A percentile compares a stretch with the other conserved stretches of the same genome.
Evolutionary conservation across 2,797 vertebrate genomes (phyloP).

Genomic region (Synanceia verrucosa): DNA sequence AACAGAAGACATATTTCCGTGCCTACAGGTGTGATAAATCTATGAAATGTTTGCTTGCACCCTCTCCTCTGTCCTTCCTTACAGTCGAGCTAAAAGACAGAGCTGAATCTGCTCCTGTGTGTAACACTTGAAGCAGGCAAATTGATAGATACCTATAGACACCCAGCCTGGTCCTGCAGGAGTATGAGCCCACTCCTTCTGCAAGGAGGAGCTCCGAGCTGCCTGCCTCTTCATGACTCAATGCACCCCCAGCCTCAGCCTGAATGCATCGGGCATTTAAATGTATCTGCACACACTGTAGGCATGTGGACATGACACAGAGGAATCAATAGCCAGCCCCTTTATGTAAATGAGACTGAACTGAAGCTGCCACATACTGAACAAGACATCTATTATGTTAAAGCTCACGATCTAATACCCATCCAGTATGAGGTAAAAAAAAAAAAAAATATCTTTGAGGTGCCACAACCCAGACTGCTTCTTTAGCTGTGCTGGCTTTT

Average conservation of each 20-base stretch:
- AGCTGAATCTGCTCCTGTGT: neutral
- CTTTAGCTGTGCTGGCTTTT: constrained; percentile 4
- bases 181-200: constrained; percentile 29
- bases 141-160: constrained; percentile 5
- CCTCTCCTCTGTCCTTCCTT: neutral
- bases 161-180: constrained; percentile 15
- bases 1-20: neutral
- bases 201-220: constrained; percentile 44
- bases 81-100: neutral
- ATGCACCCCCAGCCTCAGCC: constrained; percentile 62
- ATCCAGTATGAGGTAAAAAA: constrained; percentile 14
- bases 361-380: constrained; percentile 24
- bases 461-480: constrained; percentile 2
- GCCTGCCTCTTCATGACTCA: constrained; percentile 51
- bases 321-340: constrained; percentile 64
- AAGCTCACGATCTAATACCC: neutral
- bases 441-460: too few relatives aligned
- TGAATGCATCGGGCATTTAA: constrained; percentile 64
- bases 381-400: constrained; percentile 19
- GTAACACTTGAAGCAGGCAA: constrained; percentile 10
- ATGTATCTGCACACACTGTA: constrained; percentile 54
- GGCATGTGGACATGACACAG: constrained; percentile 48
- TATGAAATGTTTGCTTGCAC: neutral
- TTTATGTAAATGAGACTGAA: constrained; percentile 62
- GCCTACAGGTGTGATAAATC: neutral